Base-by-base conservation (phyloP, 2,113 vertebrate species). In the Sylvilagus bachmani region DNA sequence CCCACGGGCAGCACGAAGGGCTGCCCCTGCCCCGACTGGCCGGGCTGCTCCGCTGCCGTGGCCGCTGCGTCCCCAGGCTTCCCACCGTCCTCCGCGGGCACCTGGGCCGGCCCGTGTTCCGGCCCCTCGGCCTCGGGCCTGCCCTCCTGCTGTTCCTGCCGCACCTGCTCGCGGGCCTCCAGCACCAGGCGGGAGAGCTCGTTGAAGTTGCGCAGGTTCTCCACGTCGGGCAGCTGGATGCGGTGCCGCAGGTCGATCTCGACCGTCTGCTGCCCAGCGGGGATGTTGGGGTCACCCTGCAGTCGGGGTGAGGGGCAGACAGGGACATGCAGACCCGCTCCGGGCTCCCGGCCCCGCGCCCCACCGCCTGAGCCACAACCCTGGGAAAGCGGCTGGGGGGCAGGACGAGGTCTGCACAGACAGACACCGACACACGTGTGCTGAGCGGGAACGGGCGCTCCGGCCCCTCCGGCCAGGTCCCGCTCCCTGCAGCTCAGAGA, bases 251-350 rank as follows among this genome's bases (percentile, higher is more conserved):
- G 98, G 98, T 99, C 99, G 0, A 99, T 98, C 92, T 99, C 99
- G 80, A 99, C 98, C 0, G 99, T 99, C 96, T 99, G 99, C 96
- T 99, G 99, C 11, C 99, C 99, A 0, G 99, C 99, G 24, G 99
- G 99, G 96, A 99, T 99, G 94, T 99, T 99, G 82, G 99, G 99
- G 97, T 99, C 99, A 49, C 99, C 99, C 99, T 99, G 90, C 1
- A 22, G 91, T 86, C 0, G 3, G 1, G 14, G 94, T 51, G 53
- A 64, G 62, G 10, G 14, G 61, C 10, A 0, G 22, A 89, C 61
- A 36, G 84, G 55, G 14, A 58, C 55, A 58, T 58, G 55, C 55
- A 58, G 55, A 58, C 55, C 55, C 19, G 55, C 55, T 19, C 55
- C 14, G 44, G 44, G 44, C 55, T 17, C 19, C 55, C 13, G 6